Percentiles rank a stretch among this genome's conserved stretches.
phyloP scores from a whole-genome alignment of 2,888 invertebrate genomes.

The Pollenia labialis region DNA sequence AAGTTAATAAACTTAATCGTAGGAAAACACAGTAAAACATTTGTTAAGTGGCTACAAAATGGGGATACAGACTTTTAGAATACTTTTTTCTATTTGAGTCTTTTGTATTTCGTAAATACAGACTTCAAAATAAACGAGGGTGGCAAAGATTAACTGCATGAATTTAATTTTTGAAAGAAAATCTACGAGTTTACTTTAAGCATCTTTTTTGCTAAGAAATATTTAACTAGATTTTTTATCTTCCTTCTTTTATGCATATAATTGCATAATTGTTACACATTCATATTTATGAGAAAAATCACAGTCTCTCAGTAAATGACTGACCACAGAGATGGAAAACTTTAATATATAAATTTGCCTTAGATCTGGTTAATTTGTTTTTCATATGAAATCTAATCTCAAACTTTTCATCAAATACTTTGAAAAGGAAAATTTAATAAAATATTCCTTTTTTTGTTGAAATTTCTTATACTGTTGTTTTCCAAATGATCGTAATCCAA shows the following conservation, averaged over 20 bases:
- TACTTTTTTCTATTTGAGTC: neutral
- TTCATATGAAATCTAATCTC: no score
- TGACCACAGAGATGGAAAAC: conserved; percentile 11
- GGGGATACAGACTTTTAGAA: conserved; percentile 5
- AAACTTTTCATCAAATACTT: no score
- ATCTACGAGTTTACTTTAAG: neutral
- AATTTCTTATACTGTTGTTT: no score
- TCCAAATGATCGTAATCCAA: no score
- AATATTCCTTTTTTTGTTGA: no score
- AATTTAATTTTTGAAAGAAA: no score
- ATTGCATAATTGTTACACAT: conserved; percentile 46
- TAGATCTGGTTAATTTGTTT: neutral
- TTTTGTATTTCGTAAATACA: neutral
- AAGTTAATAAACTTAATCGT: conserved; percentile 4
- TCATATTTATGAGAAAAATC: conserved; percentile 27
- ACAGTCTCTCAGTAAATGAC: conserved; percentile 22
- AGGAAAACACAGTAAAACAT: conserved; percentile 11
- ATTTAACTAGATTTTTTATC: neutral
- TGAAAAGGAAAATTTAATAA: no score
- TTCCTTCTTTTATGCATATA: conserved; percentile 1
- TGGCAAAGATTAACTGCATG: neutral
- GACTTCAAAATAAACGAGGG: conserved; percentile 20
- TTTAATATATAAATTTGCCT: no score
- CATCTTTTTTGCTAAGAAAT: neutral
- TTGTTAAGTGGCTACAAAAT: conserved; percentile 26